Conservation (phyloP, 2,113 vertebrate species). For the Neodontobutis hainanensis region DNA sequence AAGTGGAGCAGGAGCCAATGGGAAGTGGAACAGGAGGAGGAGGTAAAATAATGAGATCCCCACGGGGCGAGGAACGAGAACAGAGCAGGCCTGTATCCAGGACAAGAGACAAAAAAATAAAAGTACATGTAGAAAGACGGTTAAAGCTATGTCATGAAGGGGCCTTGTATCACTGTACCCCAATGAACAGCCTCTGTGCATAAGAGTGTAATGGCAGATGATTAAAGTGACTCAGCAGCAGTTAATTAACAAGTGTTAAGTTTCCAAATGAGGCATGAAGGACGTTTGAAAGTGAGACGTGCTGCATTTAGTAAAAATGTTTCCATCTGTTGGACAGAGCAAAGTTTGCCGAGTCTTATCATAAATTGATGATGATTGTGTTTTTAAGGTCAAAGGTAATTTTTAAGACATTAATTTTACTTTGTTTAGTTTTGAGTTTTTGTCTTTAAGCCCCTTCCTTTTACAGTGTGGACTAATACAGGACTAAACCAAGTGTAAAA, state of each 20-base stretch:
- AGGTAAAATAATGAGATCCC: conserved; percentile 41
- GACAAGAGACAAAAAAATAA: conserved; percentile 39
- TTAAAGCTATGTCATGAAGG: background rate
- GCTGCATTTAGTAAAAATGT: background rate
- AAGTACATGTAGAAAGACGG: background rate
- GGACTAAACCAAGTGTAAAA: too few relatives aligned
- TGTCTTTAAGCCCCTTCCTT: too few relatives aligned
- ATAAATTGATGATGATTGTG: too few relatives aligned
- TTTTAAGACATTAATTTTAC: too few relatives aligned
- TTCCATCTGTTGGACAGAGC: background rate
- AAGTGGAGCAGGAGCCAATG: conserved; percentile 59
- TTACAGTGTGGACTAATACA: too few relatives aligned
- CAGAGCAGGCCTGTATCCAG: conserved; percentile 58
- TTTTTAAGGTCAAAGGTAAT: too few relatives aligned
- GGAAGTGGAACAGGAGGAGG: conserved; percentile 68
- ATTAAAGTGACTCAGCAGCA: background rate
- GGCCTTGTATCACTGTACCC: background rate
- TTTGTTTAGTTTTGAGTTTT: too few relatives aligned
- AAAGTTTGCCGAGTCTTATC: background rate
- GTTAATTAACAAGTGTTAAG: conserved; percentile 11
- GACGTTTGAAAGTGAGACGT: background rate
- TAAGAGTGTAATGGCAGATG: conserved; percentile 7
- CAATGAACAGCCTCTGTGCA: background rate
- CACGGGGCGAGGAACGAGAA: conserved; percentile 42
- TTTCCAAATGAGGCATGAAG: background rate